Evolutionary conservation across 2,797 vertebrate genomes (phyloP), one percentile per base, ranked within the genome.

Genomic region (Enteromius treurensis): DNA sequence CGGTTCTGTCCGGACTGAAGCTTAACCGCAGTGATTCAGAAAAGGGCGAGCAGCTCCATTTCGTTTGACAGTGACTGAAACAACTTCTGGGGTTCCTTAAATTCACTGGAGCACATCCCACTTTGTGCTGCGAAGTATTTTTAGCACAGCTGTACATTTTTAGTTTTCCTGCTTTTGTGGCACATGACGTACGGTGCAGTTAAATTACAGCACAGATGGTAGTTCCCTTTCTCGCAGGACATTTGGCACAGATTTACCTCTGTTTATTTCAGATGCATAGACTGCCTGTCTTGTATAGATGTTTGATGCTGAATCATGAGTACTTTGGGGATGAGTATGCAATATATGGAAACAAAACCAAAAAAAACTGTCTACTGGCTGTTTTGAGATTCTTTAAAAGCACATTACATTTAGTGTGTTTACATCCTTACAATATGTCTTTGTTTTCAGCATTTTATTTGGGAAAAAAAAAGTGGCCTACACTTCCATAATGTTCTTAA

Each of bases 1-100:
- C 91, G 85, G 89, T 94, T 83, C 90, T 95, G 85, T 94, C 92
- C 1, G 93, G 93, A 67, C 88, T 95, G 70, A 95, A 92, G 82
- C 87, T 94, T 51, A 92, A 90, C 79, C 91, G 92, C 67, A 90
- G 91, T 68, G 89, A 92, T 77, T 94, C 91, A 1, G 92, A 90
- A 68, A 93, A 91, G 69, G 92, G 92, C 0, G 92, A 95, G 83
- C 92, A 94, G 86, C 91, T 95, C 47, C 82, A 87, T 77, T 95
- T 94, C 89, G 94, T 95, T 75, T 95, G 82, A 95, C 15, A 19
- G 49, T 40, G 47, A 69, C n/a, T 86, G 82, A 45, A 53, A 17
- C 32, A 29, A 23, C 45, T 74, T 49, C 13, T 69, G 15, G 42
- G 26, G 32, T 55, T 58, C 15, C 53, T 40, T 40, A 55, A 65